These are phyloP conservation scores for Clarias macrocephalus DNA, from an alignment of 2,113 vertebrate genomes.

Conservation along the genomic window DNA sequence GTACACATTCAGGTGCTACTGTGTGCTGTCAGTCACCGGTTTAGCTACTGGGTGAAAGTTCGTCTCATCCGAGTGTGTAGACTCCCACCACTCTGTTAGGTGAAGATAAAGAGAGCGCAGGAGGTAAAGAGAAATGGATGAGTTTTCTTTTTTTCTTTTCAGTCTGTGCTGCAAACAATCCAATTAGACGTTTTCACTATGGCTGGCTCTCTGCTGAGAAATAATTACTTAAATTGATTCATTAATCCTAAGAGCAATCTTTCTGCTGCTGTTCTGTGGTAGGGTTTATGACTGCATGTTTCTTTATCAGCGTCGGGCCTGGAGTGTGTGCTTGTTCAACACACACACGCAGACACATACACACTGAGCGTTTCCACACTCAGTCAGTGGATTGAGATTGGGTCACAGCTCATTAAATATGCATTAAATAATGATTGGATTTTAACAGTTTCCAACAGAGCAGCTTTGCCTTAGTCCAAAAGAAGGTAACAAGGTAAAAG, in stretches of 20 bases:
- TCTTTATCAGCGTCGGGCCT: neutral
- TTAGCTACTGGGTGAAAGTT: conserved; percentile 20
- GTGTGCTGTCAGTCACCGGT: conserved; percentile 23
- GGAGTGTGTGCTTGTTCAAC: neutral
- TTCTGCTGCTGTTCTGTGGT: conserved; percentile 11
- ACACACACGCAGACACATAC: neutral
- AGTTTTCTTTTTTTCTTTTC: neutral
- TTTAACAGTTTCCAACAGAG: neutral
- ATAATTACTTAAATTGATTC: conserved; percentile 25
- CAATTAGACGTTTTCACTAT: conserved; percentile 33
- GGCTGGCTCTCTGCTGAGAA: conserved; percentile 20
- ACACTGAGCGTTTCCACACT: neutral
- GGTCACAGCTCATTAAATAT: conserved; percentile 12
- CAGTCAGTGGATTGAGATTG: neutral
- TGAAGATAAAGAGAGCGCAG: conserved; percentile 23
- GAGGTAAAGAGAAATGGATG: conserved; percentile 26
- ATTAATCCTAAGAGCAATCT: conserved; percentile 26
- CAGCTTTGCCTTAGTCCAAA: neutral
- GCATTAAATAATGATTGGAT: conserved; percentile 6
- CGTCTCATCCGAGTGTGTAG: conserved; percentile 2
- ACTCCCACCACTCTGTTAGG: neutral
- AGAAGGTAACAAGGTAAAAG: neutral
- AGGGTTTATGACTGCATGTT: conserved; percentile 29
- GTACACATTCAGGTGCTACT: neutral
- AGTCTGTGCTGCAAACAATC: conserved; percentile 34